phyloP scores from a whole-genome alignment of 2,113 vertebrate species.

The Pycnonotus jocosus region DNA sequence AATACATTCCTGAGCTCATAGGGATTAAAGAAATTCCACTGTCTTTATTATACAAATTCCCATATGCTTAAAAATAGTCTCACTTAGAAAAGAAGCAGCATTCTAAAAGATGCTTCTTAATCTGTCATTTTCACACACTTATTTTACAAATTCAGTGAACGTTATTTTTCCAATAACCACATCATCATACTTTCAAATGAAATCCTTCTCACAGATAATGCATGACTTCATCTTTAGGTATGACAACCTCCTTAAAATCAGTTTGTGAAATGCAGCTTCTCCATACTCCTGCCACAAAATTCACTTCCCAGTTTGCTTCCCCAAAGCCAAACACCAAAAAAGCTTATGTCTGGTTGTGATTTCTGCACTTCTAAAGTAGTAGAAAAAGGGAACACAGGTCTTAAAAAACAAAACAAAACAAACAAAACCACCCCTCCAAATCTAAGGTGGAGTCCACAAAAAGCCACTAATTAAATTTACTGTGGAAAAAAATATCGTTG shows the following conservation, averaged over 20 bases:
- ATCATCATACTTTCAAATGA: neutral
- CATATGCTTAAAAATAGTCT: neutral
- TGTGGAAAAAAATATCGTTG: neutral
- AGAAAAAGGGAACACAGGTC: neutral
- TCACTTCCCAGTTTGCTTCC: neutral
- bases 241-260: neutral
- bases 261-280: neutral
- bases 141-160: neutral
- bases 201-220: neutral
- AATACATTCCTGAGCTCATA: conserved; percentile 48
- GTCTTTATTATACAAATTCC: conserved; percentile 25
- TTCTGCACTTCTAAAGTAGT: neutral
- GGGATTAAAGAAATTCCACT: conserved; percentile 25
- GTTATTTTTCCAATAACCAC: neutral
- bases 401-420: neutral
- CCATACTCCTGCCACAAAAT: neutral
- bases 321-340: neutral
- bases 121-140: conserved; percentile 29
- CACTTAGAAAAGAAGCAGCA: conserved; percentile 27
- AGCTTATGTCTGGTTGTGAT: neutral
- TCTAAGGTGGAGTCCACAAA: neutral
- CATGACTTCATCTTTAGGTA: neutral
- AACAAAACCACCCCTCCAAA: neutral
- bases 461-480: neutral
- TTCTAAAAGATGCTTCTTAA: neutral